A percentile compares a stretch with the other conserved stretches of the same genome.
Evolutionary conservation across 1,140 invertebrate species (phyloP).

Genomic region (Drosophila auraria): DNA sequence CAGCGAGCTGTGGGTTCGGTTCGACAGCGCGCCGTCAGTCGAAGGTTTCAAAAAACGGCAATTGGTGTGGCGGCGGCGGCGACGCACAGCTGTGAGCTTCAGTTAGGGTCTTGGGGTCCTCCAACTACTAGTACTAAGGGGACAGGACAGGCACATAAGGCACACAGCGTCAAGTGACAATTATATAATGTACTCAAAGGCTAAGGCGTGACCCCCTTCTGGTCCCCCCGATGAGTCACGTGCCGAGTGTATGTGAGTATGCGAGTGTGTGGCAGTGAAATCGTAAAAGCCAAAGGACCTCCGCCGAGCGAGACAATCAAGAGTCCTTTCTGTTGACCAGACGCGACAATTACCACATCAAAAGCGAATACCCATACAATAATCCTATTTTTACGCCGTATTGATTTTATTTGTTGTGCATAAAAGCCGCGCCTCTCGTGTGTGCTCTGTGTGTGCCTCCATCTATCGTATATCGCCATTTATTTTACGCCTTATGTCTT

Average conservation of each 20-base stretch:
- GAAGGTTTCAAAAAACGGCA: slow-evolving; percentile 51
- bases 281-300: slow-evolving; percentile 19
- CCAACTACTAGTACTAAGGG: not conserved
- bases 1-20: slow-evolving; percentile 24
- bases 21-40: slow-evolving; percentile 45
- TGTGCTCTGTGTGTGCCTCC: not conserved
- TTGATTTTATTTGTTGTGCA: slow-evolving; percentile 76
- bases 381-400: slow-evolving; percentile 65
- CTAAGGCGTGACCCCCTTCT: slow-evolving; percentile 28
- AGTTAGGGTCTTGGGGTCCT: slow-evolving; percentile 8
- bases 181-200: slow-evolving; percentile 45
- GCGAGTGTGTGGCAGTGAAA: slow-evolving; percentile 7
- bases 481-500: slow-evolving; percentile 64
- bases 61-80: slow-evolving; percentile 33
- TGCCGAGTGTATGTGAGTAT: slow-evolving; percentile 21
- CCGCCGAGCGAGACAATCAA: slow-evolving; percentile 11
- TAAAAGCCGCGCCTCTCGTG: slow-evolving; percentile 41
- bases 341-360: slow-evolving; percentile 67
- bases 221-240: slow-evolving; percentile 35
- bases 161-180: slow-evolving; percentile 30
- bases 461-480: slow-evolving; percentile 25
- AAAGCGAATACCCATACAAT: slow-evolving; percentile 52
- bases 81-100: slow-evolving; percentile 39
- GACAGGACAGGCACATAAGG: not conserved
- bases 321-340: slow-evolving; percentile 23